phyloP scores from a whole-genome alignment of 2,797 vertebrate genomes.

The Sternotherus odoratus region DNA sequence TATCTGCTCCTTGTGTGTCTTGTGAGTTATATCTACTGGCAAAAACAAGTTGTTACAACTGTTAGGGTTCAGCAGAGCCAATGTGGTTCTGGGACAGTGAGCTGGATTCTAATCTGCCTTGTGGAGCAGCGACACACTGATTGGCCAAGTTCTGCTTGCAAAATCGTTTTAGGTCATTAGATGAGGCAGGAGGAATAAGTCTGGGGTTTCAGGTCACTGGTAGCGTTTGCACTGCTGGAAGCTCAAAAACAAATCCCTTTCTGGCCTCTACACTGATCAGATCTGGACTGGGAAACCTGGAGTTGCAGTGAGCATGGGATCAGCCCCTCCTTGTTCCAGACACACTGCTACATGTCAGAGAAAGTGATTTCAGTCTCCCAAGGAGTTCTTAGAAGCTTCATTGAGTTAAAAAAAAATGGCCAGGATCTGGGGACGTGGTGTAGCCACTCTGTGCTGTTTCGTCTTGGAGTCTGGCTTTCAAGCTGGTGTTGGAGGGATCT shows the following conservation, averaged over 20 bases:
- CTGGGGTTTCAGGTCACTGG: fast-evolving
- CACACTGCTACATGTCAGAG: not conserved
- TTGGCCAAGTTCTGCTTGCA: fast-evolving
- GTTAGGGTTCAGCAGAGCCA: not conserved
- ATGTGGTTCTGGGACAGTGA: not conserved
- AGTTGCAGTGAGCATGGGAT: not conserved
- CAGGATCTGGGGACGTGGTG: not conserved
- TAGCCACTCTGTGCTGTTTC: not conserved
- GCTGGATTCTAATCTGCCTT: not conserved
- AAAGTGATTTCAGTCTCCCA: not conserved
- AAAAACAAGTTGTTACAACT: not conserved
- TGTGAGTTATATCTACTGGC: not conserved
- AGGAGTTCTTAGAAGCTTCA: not conserved
- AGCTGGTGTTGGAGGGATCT: not conserved
- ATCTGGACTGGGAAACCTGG: not conserved
- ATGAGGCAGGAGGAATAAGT: not conserved
- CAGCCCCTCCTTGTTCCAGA: fast-evolving
- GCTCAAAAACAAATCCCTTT: not conserved
- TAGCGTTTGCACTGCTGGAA: not conserved
- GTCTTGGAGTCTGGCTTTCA: not conserved
- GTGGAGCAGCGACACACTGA: not conserved
- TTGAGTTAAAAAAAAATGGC: not conserved
- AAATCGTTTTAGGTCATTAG: not conserved
- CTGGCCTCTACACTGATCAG: fast-evolving
- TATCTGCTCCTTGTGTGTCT: fast-evolving